Base-by-base conservation (phyloP, 2,797 vertebrate species). In the Taenioides sp. region DNA sequence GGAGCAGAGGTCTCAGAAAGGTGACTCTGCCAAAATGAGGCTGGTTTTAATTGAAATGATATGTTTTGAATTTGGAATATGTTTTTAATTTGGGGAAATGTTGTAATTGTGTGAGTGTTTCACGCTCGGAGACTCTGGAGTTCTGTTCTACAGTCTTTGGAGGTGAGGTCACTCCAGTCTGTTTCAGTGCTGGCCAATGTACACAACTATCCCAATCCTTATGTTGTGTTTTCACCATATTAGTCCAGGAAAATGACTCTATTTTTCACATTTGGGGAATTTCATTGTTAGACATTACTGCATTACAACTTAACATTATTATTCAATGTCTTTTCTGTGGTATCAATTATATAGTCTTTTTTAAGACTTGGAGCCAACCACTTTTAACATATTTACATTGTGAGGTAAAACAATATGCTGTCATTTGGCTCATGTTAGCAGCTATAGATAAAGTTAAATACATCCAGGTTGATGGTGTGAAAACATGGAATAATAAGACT, bases 151-250 rank as follows among this genome's bases (percentile, higher is more conserved):
- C 40, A 69, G 62, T 73, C 63, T 58, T 70, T 14, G 18, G 72
- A 55, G 43, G 59, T 80, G 83, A 78, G 60, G 69, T 82, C 77
- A 82, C 71, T 34, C 55, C 59, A 70, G 7, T 79, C 72, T 64
- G 72, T 74, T 52, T 65, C 69, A 79, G 69, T 3, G 1, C 63
- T 11, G 67, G 78, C 73, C 74, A 78, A 62, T 65, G 69, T 77
- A 79, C 74, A 72, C 77, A 74, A 54, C 50, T 55, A 69, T 43
- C 61, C n/a, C 61, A 23, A 40, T 63, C 34, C 61, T 63, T 22
- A 43, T 63, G 61, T 63, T 43, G n/a, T 37, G 43, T 27, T 73
- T 54, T 27, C 47, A 14, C 61, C 64, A 67, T 73, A 66, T 66
- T 55, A 55, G 59, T 76, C 71, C 60, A 66, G 74, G 69, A 74